Evolutionary conservation across 2,113 vertebrate species (phyloP).

Genomic region (Trogon melanurus): DNA sequence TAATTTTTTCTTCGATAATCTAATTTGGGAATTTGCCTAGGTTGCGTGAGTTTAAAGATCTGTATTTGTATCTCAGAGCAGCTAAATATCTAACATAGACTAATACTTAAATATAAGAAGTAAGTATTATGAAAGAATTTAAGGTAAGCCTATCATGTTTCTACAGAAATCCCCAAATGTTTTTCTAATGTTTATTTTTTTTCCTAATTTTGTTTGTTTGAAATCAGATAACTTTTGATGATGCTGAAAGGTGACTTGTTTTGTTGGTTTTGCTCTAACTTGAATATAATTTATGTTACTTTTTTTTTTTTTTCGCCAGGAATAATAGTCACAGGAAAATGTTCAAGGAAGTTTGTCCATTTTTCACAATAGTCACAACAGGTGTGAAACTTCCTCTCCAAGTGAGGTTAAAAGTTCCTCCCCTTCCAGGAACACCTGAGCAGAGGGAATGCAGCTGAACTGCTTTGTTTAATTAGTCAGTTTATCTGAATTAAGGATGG

Average conservation of each 20-base stretch:
- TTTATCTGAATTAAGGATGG: slow-evolving; percentile 28
- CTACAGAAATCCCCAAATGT: neutral
- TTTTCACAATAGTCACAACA: neutral
- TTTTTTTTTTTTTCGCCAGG: neutral
- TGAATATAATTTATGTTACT: neutral
- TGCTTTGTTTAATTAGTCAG: slow-evolving; percentile 47
- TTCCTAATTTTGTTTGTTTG: neutral
- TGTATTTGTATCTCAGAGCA: neutral
- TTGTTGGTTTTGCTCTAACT: neutral
- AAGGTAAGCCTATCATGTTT: neutral
- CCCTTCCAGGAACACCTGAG: neutral
- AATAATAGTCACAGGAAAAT: neutral
- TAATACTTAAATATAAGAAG: neutral
- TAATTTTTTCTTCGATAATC: neutral
- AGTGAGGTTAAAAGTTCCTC: neutral
- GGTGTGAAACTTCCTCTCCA: neutral
- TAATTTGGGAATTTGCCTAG: neutral
- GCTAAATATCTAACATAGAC: neutral
- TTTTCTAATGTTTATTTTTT: neutral
- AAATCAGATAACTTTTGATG: neutral
- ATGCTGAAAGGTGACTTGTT: neutral
- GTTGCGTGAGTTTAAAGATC: neutral
- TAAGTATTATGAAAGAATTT: neutral
- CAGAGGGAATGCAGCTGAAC: slow-evolving; percentile 54
- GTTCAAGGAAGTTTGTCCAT: neutral